phyloP scores from a whole-genome alignment of 2,888 invertebrate genomes.

The Spicauda simplicius region DNA sequence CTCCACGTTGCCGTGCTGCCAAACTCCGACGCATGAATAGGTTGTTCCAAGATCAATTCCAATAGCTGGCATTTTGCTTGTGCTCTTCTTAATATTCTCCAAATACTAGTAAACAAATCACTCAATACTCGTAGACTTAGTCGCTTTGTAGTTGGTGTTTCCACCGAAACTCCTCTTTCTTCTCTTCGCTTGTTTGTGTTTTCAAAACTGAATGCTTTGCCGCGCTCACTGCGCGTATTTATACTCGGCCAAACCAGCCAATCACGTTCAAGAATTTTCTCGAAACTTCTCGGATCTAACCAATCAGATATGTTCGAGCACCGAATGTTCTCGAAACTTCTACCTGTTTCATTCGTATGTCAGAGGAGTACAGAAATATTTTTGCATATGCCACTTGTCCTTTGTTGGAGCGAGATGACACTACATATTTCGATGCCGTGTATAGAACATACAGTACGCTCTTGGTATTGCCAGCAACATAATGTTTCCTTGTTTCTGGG shows the following conservation, averaged over 20 bases:
- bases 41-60: constrained; percentile 92
- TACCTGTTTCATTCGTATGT: neutral
- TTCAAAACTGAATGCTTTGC: constrained; percentile 69
- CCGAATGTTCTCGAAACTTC: constrained; percentile 5
- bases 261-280: constrained; percentile 54
- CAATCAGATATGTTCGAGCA: constrained; percentile 1
- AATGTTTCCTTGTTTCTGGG: too few relatives aligned
- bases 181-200: constrained; percentile 49
- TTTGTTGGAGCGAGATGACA: constrained; percentile 33
- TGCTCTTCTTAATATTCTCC: constrained; percentile 30
- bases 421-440: neutral
- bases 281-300: neutral
- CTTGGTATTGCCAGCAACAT: constrained; percentile 1
- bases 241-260: constrained; percentile 54
- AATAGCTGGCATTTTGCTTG: constrained; percentile 68
- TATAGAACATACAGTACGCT: neutral
- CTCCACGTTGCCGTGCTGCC: constrained; percentile 92
- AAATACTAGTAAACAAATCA: constrained; percentile 22
- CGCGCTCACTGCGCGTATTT: constrained; percentile 58
- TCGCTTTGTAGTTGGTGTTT: constrained; percentile 46
- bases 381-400: neutral
- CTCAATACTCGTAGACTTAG: constrained; percentile 16
- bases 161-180: constrained; percentile 50
- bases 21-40: constrained; percentile 94
- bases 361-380: constrained; percentile 5